Conservation (phyloP, 2,113 vertebrate genomes). For the Capreolus pygargus region DNA sequence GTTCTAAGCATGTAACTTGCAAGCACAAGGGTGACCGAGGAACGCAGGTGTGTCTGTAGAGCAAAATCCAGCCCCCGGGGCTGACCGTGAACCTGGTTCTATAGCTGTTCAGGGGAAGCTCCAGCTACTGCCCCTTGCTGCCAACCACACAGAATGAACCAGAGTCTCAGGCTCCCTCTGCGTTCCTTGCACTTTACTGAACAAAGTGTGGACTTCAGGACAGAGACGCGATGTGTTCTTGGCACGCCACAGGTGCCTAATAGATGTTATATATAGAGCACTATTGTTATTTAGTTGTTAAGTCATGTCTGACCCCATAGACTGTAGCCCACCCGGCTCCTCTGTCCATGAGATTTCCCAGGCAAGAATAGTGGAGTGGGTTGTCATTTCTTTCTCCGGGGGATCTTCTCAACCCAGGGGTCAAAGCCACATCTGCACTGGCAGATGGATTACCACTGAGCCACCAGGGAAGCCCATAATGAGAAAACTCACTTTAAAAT, state of each 20-base stretch:
- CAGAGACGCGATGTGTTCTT: neutral
- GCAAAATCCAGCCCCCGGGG: neutral
- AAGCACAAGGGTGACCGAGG: neutral
- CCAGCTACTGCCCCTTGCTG: neutral
- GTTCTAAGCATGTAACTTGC: neutral
- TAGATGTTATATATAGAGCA: accelerated
- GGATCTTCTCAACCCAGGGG: neutral
- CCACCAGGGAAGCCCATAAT: neutral
- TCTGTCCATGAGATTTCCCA: neutral
- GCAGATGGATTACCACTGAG: neutral
- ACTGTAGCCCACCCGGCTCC: neutral
- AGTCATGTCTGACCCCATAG: neutral
- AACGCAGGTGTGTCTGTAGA: accelerated
- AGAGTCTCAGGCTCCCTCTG: neutral
- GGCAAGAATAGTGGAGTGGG: neutral
- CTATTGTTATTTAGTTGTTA: neutral
- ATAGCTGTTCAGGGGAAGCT: neutral
- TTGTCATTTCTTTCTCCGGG: neutral
- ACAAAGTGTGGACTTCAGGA: neutral
- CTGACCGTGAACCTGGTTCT: accelerated
- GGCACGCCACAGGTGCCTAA: neutral
- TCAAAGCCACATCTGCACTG: neutral
- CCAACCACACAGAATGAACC: neutral
- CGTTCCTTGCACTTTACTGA: neutral
- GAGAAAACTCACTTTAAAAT: neutral